These are phyloP conservation scores for Penaeus monodon DNA, from an alignment of 2,888 invertebrate genomes.

Conservation along the genomic window DNA sequence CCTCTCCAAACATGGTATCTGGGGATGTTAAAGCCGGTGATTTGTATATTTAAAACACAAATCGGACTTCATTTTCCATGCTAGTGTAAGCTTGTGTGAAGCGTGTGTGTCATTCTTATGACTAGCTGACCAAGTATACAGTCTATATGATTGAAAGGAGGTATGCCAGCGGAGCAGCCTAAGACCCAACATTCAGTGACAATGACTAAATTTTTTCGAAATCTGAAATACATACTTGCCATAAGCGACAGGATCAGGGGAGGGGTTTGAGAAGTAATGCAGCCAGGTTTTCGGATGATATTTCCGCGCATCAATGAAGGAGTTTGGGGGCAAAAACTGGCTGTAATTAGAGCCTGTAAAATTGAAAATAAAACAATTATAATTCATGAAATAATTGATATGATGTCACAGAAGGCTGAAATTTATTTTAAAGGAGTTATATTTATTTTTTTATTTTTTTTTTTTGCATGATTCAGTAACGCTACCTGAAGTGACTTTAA, in stretches of 20 bases:
- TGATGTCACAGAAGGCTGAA: background rate
- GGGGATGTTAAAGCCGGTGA: background rate
- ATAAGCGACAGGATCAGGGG: background rate
- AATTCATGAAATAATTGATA: too few relatives aligned
- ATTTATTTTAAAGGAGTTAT: background rate
- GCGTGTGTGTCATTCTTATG: background rate
- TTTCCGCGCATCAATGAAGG: conserved; percentile 68
- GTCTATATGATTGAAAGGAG: background rate
- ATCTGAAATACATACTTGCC: background rate
- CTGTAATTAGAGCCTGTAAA: conserved; percentile 66
- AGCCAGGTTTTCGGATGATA: conserved; percentile 67
- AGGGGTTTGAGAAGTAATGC: background rate
- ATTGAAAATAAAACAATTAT: too few relatives aligned
- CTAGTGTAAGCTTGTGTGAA: too few relatives aligned
- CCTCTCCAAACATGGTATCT: conserved; percentile 28
- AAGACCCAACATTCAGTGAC: background rate
- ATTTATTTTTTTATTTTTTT: too few relatives aligned
- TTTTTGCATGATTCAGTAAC: background rate
- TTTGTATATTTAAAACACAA: too few relatives aligned
- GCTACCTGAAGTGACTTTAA: background rate
- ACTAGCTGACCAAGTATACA: background rate
- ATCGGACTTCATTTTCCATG: too few relatives aligned
- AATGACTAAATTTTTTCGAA: background rate
- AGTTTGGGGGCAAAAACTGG: conserved; percentile 66
- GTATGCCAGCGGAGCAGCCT: background rate